Percentiles rank a stretch among this genome's conserved stretches.
phyloP scores from a whole-genome alignment of 1,140 invertebrate species.

The Fopius arisanus region DNA sequence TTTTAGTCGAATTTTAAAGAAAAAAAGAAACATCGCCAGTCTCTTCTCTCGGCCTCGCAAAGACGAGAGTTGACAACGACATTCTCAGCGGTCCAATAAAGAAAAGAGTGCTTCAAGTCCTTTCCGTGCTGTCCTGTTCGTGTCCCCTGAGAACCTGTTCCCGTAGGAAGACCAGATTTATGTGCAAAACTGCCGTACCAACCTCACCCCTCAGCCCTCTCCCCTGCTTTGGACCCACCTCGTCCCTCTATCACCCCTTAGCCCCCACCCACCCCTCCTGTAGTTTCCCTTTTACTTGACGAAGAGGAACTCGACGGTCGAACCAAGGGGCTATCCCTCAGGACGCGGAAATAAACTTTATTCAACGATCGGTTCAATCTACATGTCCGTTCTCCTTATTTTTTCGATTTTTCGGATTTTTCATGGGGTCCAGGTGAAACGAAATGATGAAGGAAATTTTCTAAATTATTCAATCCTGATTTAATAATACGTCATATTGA shows the following conservation, averaged over 20 bases:
- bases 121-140: constrained; percentile 55
- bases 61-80: constrained; percentile 51
- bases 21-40: constrained; percentile 33
- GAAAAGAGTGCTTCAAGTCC: constrained; percentile 61
- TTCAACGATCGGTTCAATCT: constrained; percentile 51
- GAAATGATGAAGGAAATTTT: too few species aligned
- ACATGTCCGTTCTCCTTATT: constrained; percentile 27
- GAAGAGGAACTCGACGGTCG: constrained; percentile 48
- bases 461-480: too few species aligned
- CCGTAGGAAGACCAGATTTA: constrained; percentile 63
- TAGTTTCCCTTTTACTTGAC: constrained; percentile 47
- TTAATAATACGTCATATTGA: too few species aligned
- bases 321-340: constrained; percentile 54
- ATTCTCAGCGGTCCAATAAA: constrained; percentile 62
- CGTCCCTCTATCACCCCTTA: constrained; percentile 1
- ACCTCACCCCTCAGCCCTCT: constrained; percentile 39
- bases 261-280: neutral
- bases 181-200: constrained; percentile 62
- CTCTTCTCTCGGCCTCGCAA: constrained; percentile 39
- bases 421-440: too few species aligned
- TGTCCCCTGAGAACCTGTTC: constrained; percentile 54
- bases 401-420: neutral
- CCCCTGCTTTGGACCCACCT: constrained; percentile 2
- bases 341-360: constrained; percentile 60
- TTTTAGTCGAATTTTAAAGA: constrained; percentile 10